Percentiles rank a stretch among this genome's conserved stretches.
These are phyloP conservation scores for Diplosoma virens DNA, from an alignment of 23 tunicate species.

Conservation along the genomic window DNA sequence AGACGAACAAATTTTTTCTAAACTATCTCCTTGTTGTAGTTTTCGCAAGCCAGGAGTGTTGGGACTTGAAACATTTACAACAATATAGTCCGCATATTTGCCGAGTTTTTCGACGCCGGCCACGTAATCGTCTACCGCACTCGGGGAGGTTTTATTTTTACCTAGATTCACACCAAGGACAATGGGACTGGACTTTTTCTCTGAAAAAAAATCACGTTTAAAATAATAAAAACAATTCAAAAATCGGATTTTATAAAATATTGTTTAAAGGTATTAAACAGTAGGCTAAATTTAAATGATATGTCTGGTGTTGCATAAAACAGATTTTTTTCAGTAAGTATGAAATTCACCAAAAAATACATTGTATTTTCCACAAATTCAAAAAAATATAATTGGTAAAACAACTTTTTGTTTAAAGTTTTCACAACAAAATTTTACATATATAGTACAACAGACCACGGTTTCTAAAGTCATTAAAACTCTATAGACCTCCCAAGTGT, in stretches of 20 bases:
- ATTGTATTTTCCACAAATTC: background rate
- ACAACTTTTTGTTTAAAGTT: background rate
- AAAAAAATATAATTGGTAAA: background rate
- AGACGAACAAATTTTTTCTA: constrained; percentile 32
- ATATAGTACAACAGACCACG: no score
- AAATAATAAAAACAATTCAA: background rate
- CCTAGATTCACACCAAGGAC: constrained; percentile 84
- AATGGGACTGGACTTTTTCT: background rate
- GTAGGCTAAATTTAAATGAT: no score
- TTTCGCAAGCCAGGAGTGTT: constrained; percentile 87
- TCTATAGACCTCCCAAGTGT: no score
- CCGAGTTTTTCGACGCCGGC: constrained; percentile 63
- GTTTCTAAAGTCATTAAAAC: no score
- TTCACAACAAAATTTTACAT: no score
- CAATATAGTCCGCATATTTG: constrained; percentile 72
- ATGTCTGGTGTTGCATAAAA: no score
- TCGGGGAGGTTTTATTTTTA: constrained; percentile 68
- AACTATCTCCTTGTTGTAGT: constrained; percentile 43
- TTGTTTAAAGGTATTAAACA: no score
- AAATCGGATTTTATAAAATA: no score
- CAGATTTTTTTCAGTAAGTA: no score
- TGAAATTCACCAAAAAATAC: background rate
- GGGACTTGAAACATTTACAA: constrained; percentile 93
- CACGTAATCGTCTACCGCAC: constrained; percentile 58
- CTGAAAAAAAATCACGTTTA: background rate